Evolutionary conservation across 1,140 invertebrate genomes (phyloP).

Genomic region (Scaptomyza pallida): DNA sequence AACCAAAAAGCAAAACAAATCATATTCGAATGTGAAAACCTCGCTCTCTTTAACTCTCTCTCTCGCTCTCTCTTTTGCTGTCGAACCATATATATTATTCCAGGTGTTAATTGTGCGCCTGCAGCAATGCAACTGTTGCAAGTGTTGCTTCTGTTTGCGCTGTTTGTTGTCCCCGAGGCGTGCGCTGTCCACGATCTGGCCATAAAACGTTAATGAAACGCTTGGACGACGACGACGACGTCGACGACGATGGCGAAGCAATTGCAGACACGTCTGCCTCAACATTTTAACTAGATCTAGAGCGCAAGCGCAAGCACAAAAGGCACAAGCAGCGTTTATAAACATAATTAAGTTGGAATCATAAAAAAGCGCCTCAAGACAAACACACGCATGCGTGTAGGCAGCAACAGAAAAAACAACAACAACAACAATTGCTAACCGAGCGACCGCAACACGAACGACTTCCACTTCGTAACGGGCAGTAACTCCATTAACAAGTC

Average conservation of each 20-base stretch:
- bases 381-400: constrained; percentile 56
- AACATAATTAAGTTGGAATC: constrained; percentile 81
- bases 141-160: constrained; percentile 1
- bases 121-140: constrained; percentile 35
- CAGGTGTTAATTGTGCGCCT: constrained; percentile 49
- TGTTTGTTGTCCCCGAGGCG: constrained; percentile 39
- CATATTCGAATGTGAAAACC: constrained; percentile 49
- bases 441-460: neutral
- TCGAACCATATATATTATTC: neutral
- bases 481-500: constrained; percentile 71
- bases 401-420: constrained; percentile 27
- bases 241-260: constrained; percentile 1
- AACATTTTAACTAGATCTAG: constrained; percentile 62
- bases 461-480: constrained; percentile 24
- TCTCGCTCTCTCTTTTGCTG: neutral
- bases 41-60: neutral
- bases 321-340: constrained; percentile 59
- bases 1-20: too few relatives aligned
- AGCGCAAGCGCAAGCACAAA: constrained; percentile 37
- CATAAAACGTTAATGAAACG: constrained; percentile 53
- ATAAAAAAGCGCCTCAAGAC: constrained; percentile 68
- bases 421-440: constrained; percentile 20
- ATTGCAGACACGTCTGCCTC: constrained; percentile 35
- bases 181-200: constrained; percentile 31
- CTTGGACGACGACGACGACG: constrained; percentile 1